phyloP scores from a whole-genome alignment of 2,888 invertebrate genomes.

The Corbicula japonica region DNA sequence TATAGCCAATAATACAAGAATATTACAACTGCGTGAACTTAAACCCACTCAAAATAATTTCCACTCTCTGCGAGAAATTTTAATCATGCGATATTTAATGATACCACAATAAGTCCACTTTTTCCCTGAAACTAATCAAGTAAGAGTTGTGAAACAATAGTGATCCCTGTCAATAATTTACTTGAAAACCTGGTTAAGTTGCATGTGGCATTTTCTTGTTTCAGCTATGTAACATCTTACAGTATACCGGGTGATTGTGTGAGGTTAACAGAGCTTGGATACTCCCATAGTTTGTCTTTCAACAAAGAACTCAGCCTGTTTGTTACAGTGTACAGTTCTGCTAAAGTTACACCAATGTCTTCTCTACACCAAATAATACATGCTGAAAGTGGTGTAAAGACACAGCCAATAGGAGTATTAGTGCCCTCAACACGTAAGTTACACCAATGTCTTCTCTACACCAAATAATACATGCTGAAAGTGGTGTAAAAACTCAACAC shows the following conservation, averaged over 20 bases:
- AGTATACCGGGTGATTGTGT: constrained; percentile 88
- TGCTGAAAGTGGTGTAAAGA: constrained; percentile 87
- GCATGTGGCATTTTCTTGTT: constrained; percentile 52
- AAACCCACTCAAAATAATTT: too few relatives aligned
- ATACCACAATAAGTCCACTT: too few relatives aligned
- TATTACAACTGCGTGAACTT: too few relatives aligned
- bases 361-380: constrained; percentile 90
- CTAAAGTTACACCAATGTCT: constrained; percentile 92
- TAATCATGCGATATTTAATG: too few relatives aligned
- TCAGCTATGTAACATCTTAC: constrained; percentile 85
- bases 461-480: constrained; percentile 90
- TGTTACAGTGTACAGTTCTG: constrained; percentile 91
- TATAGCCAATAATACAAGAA: too few relatives aligned
- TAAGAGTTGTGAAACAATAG: too few relatives aligned
- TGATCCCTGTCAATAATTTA: too few relatives aligned
- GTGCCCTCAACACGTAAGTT: constrained; percentile 62
- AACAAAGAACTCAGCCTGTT: constrained; percentile 86
- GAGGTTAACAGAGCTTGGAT: constrained; percentile 93
- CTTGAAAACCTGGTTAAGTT: too few relatives aligned
- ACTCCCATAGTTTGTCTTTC: constrained; percentile 92
- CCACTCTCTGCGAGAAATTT: too few relatives aligned
- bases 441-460: constrained; percentile 91
- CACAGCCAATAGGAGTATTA: constrained; percentile 64
- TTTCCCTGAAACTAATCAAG: too few relatives aligned
- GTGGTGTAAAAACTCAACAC: constrained; percentile 80